Conservation (phyloP, 2,113 vertebrate genomes). For the Eolophus roseicapilla region DNA sequence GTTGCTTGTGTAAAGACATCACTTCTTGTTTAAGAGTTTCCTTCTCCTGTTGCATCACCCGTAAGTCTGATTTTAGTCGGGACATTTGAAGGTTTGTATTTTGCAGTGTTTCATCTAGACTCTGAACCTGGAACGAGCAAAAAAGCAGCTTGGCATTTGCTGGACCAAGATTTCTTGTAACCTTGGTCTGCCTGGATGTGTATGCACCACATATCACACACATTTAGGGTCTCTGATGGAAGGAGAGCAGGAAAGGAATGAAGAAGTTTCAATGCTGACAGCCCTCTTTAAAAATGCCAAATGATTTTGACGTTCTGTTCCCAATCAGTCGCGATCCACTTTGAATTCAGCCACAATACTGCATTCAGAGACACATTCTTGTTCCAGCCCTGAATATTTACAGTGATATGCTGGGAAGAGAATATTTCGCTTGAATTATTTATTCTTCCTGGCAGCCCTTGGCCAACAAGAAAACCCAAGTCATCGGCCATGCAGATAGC, state of each 20-base stretch:
- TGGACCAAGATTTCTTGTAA: not conserved
- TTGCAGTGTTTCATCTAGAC: conserved; percentile 78
- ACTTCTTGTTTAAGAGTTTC: conserved; percentile 85
- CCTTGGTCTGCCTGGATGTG: not conserved
- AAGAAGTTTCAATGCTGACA: not conserved
- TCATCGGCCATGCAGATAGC: not conserved
- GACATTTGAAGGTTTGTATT: conserved; percentile 78
- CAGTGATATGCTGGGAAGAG: not conserved
- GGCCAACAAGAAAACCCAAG: not conserved
- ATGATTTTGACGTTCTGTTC: not conserved
- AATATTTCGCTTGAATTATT: not conserved
- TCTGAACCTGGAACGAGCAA: conserved; percentile 73
- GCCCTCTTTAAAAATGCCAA: not conserved
- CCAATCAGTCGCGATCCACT: not conserved
- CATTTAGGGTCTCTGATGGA: not conserved
- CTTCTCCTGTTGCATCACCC: conserved; percentile 81
- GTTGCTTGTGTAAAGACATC: conserved; percentile 78
- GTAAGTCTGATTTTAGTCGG: conserved; percentile 80
- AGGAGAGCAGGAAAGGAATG: not conserved
- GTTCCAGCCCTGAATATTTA: not conserved
- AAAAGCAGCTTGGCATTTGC: not conserved
- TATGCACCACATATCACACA: rapidly evolving
- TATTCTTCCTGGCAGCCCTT: not conserved
- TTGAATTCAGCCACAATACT: not conserved
- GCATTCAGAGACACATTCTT: not conserved